Base-by-base conservation (phyloP, 2,113 vertebrate genomes). In the Lucifuga dentata region DNA sequence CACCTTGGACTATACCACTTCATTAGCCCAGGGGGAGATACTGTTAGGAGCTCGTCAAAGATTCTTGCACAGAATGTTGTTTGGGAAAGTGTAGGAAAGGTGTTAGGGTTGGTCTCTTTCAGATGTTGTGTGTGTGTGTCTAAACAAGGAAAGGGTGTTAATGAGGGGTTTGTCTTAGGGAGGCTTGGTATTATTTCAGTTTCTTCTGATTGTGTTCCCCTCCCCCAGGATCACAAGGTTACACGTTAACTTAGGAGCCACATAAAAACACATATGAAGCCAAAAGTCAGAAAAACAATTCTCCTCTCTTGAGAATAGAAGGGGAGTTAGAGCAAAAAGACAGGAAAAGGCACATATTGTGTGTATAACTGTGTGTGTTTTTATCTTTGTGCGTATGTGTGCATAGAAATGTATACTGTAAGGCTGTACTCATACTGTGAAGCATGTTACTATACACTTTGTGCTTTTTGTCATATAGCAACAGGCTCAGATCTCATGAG, bases 151-250 rank as follows among this genome's bases (percentile, higher is more conserved):
- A 78, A 69, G 67, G 58, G 39, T 52, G 59, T 55, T 58, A 23
- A 69, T 15, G 67, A 68, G 20, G 43, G 74, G 21, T 53, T 79
- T 58, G 61, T 77, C 68, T 68, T 60, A 2, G 36, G 52, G 53
- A 53, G 76, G 65, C 40, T 45, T 60, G 50, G 44, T 45, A 59
- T 73, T 68, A 49, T 73, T 78, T 73, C 73, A 62, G 81, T 67
- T 90, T 91, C 90, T 88, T 91, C 55, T 68, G 62, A 88, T 91
- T 91, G 90, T 91, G 60, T 77, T 60, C 1, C 26, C 35, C 60
- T 70, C 73, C 73, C 75, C 80, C 36, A 67, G 78, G 87, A 86
- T 64, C 13, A n/a, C 3, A 41, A 24, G 41, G 26, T 46, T 44
- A 23, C 11, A 49, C 81, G 80, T 73, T 39, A 70, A 73, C 56